phyloP scores from a whole-genome alignment of 2,888 invertebrate genomes.

The Diplazon laetatorius region DNA sequence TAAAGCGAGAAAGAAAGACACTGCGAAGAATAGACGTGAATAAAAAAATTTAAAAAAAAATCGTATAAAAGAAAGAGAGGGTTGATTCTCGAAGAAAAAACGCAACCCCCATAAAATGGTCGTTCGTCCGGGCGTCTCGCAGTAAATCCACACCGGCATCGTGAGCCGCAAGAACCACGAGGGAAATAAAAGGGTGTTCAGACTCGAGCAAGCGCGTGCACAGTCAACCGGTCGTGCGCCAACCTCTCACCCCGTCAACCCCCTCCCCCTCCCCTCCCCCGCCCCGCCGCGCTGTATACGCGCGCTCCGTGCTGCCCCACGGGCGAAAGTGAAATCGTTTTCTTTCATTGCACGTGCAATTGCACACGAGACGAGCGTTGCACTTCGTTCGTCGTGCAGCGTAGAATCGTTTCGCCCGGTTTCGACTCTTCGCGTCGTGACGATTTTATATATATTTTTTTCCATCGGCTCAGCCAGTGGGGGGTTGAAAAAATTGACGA shows the following conservation, averaged over 20 bases:
- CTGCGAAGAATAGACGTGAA: too few species aligned
- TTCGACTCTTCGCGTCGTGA: conserved; percentile 11
- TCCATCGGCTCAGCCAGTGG: conserved; percentile 10
- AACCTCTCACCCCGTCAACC: conserved; percentile 40
- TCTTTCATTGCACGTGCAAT: conserved; percentile 65
- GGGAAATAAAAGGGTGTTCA: conserved; percentile 53
- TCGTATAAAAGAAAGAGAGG: conserved; percentile 2
- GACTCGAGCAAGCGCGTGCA: conserved; percentile 37
- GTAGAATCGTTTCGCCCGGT: background rate
- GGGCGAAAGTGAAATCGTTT: conserved; percentile 70
- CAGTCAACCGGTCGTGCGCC: conserved; percentile 9
- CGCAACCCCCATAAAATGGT: conserved; percentile 57
- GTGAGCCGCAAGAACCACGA: conserved; percentile 48
- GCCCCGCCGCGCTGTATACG: conserved; percentile 12
- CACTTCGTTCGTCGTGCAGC: conserved; percentile 18
- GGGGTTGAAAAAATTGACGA: conserved; percentile 25
- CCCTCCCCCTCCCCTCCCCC: conserved; percentile 40
- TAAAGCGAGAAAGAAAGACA: too few species aligned
- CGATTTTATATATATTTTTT: conserved; percentile 5
- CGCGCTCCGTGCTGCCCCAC: conserved; percentile 36
- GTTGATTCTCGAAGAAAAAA: conserved; percentile 49
- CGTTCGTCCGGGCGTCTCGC: conserved; percentile 34
- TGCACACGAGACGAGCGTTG: conserved; percentile 41
- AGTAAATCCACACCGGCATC: conserved; percentile 49
- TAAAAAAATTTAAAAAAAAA: too few species aligned